phyloP scores from a whole-genome alignment of 2,113 vertebrate species.

The Percina caprodes region DNA sequence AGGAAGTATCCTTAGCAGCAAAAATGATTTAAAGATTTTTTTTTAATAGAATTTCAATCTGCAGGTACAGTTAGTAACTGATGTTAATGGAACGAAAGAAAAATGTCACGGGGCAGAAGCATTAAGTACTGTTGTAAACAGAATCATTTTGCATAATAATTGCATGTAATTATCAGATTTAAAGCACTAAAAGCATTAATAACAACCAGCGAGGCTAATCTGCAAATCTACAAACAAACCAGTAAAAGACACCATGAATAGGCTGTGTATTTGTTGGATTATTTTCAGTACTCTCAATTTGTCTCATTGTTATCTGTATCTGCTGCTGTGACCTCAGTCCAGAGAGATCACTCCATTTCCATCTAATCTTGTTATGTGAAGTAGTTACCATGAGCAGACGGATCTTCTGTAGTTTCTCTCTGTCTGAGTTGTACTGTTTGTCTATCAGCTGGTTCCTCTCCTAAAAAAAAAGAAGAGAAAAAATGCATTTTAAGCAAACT shows the following conservation, averaged over 20 bases:
- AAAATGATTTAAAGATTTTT: too few relatives aligned
- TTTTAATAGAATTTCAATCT: not conserved
- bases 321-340: slow-evolving; percentile 8
- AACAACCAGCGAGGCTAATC: not conserved
- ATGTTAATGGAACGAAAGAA: not conserved
- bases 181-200: too few relatives aligned
- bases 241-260: not conserved
- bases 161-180: not conserved
- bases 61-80: not conserved
- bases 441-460: slow-evolving; percentile 90
- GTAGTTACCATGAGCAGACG: slow-evolving; percentile 91
- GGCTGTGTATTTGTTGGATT: not conserved
- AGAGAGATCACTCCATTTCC: not conserved
- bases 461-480: slow-evolving; percentile 68
- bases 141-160: not conserved
- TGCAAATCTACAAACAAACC: not conserved
- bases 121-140: not conserved
- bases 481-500: not conserved
- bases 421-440: slow-evolving; percentile 89
- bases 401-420: slow-evolving; percentile 97
- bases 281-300: not conserved
- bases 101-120: not conserved
- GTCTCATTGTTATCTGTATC: slow-evolving; percentile 15
- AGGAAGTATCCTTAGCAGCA: too few relatives aligned
- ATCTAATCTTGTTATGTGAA: slow-evolving; percentile 35